phyloP scores from a whole-genome alignment of 2,888 invertebrate species.

The Drosophila nr. medialis region DNA sequence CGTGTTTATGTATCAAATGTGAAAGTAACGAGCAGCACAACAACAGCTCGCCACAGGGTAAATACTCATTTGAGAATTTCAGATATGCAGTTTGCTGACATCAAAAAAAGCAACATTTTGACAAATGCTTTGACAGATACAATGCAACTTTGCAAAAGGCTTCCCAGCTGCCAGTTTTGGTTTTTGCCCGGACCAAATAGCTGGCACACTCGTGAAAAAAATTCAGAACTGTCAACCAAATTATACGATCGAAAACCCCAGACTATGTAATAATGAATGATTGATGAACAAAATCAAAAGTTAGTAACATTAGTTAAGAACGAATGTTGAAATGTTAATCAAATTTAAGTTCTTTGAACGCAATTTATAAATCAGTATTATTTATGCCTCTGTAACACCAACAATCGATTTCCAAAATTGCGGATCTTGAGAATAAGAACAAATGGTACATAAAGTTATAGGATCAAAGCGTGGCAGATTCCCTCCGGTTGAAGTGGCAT shows the following conservation, averaged over 20 bases:
- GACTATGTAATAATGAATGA: background rate
- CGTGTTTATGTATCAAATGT: slow-evolving; percentile 3
- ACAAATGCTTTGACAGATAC: slow-evolving; percentile 78
- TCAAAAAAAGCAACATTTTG: slow-evolving; percentile 75
- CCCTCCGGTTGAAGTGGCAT: background rate
- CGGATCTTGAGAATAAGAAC: background rate
- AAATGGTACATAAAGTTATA: background rate
- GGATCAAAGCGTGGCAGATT: background rate
- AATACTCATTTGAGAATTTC: slow-evolving; percentile 56
- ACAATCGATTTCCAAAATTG: background rate
- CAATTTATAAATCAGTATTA: no score
- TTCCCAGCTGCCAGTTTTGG: slow-evolving; percentile 14
- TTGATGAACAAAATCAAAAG: background rate
- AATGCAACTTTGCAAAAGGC: slow-evolving; percentile 50
- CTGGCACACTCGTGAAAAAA: background rate
- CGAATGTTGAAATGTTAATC: background rate
- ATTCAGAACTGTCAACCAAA: background rate
- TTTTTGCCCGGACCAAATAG: background rate
- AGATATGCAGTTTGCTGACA: slow-evolving; percentile 70
- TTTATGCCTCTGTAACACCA: background rate
- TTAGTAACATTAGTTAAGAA: background rate
- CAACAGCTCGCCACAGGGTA: slow-evolving; percentile 21
- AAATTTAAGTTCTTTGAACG: background rate
- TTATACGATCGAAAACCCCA: no score
- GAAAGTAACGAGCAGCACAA: slow-evolving; percentile 26